Base-by-base conservation (phyloP, 2,113 vertebrate genomes). In the Chionodraco myersi region DNA sequence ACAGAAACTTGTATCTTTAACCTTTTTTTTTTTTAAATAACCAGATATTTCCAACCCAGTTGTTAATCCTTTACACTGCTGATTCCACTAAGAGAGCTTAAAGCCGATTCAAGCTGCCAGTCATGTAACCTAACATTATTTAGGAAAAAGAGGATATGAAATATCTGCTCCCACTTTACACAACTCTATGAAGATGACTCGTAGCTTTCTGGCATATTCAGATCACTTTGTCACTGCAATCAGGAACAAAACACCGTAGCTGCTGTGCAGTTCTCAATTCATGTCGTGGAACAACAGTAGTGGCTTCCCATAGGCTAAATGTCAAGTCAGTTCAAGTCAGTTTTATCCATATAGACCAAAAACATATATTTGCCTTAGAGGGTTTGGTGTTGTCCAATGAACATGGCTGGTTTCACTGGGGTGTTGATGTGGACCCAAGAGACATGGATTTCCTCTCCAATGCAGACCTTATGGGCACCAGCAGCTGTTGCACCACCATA, bases 301-400 rank as follows among this genome's bases (percentile, higher is more conserved):
- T n/a, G 53, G 21, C 62, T 59, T 44, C 10, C 45, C 36, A 47
- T 47, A 18, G 63, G 30, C 72, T 65, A 58, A 58, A 76, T 58
- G 44, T 66, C 63, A 66, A 66, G 53, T 75, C 62, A 75, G 62
- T 48, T 70, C 48, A 64, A 59, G 54, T 80, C 45, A 67, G 4
- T 62, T 78, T 56, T 36, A 23, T 59, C 60, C 44, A 9, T 47
- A 72, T 4, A 15, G 53, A 21, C 16, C 30, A 63, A 57, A 67
- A 58, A 64, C 13, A 59, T 36, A 56, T 16, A 23, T 72, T 60
- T n/a, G 10, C 21, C 59, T 26, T 14, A 8, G 57, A 57, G 57
- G 3, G 3, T 47, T 72, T 3, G 15, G 49, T 65, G 30, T 59
- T 65, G 30, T 26, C 59, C 53, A 59, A 0, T 72, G 34, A 15